A percentile compares a stretch with the other conserved stretches of the same genome.
Conservation (phyloP, 37 sponge, comb jelly and placozoan genomes). For the Aplysina aerophoba region DNA sequence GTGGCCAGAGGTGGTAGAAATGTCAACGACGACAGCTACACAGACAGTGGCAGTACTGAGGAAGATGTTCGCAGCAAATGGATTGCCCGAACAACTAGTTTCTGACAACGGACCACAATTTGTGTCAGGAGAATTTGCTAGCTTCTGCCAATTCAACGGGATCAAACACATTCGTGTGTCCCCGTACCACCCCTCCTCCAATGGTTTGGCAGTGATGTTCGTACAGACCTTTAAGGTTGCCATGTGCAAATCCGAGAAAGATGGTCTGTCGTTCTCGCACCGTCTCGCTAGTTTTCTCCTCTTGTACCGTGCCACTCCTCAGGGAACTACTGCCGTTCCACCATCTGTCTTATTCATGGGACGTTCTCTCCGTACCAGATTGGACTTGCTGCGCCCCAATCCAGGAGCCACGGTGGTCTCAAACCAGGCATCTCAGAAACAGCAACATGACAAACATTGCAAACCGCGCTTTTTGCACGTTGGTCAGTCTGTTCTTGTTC, state of each 20-base stretch:
- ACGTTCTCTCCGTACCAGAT: slow-evolving; percentile 8
- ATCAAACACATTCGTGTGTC: slow-evolving; percentile 42
- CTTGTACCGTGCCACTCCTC: slow-evolving; percentile 28
- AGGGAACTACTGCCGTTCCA: slow-evolving; percentile 41
- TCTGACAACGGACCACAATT: slow-evolving; percentile 44
- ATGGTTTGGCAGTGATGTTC: slow-evolving; percentile 53
- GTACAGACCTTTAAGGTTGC: slow-evolving; percentile 49
- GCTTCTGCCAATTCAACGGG: slow-evolving; percentile 32
- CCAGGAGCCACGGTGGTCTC: neutral
- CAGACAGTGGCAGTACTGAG: slow-evolving; percentile 35
- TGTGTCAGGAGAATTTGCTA: slow-evolving; percentile 28
- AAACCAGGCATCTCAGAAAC: slow-evolving; percentile 6
- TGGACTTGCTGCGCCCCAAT: neutral
- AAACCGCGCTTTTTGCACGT: neutral
- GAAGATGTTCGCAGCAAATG: slow-evolving; percentile 13
- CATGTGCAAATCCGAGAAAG: neutral
- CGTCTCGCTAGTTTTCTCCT: slow-evolving; percentile 30
- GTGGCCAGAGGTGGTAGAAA: slow-evolving; percentile 25
- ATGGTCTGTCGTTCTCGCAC: slow-evolving; percentile 10
- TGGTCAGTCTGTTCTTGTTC: neutral
- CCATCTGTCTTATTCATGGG: slow-evolving; percentile 37
- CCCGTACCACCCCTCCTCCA: slow-evolving; percentile 51
- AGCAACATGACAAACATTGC: slow-evolving; percentile 1
- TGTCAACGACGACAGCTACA: slow-evolving; percentile 1
- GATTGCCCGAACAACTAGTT: slow-evolving; percentile 51